A percentile compares a stretch with the other conserved stretches of the same genome.
These are phyloP conservation scores for Sebastes flavidus DNA, from an alignment of 2,797 vertebrate genomes.

Conservation along the genomic window DNA sequence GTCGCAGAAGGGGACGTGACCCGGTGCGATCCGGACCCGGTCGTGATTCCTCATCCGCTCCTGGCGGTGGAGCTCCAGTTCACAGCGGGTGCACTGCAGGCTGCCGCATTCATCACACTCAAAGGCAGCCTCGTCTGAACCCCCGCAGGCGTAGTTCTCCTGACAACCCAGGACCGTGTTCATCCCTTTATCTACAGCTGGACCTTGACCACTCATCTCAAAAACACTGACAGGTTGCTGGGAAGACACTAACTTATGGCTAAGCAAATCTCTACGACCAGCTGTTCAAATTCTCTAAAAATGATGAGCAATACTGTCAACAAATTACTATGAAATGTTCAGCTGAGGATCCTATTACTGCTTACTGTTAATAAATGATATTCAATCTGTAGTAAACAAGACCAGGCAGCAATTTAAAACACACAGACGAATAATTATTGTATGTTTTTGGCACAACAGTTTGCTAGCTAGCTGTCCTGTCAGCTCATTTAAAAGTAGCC, in stretches of 20 bases:
- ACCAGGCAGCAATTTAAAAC: neutral
- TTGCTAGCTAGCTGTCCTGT: constrained; percentile 38
- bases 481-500: neutral
- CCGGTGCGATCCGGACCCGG: constrained; percentile 88
- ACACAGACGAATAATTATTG: neutral
- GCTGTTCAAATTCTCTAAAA: neutral
- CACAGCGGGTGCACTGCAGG: constrained; percentile 92
- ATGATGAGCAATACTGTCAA: neutral
- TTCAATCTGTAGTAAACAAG: neutral
- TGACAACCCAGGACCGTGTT: constrained; percentile 89
- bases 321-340: neutral
- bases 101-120: constrained; percentile 98
- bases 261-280: neutral
- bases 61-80: constrained; percentile 93
- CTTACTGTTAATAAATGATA: neutral
- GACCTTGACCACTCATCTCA: constrained; percentile 88
- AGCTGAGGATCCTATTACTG: neutral
- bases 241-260: constrained; percentile 4
- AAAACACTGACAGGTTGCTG: constrained; percentile 1
- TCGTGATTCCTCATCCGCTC: constrained; percentile 93
- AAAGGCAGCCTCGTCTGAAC: constrained; percentile 91
- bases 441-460: constrained; percentile 31
- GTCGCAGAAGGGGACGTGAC: constrained; percentile 93
- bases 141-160: constrained; percentile 96
- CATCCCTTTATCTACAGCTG: constrained; percentile 84